phyloP scores from a whole-genome alignment of 2,797 vertebrate genomes.

The Manis javanica region DNA sequence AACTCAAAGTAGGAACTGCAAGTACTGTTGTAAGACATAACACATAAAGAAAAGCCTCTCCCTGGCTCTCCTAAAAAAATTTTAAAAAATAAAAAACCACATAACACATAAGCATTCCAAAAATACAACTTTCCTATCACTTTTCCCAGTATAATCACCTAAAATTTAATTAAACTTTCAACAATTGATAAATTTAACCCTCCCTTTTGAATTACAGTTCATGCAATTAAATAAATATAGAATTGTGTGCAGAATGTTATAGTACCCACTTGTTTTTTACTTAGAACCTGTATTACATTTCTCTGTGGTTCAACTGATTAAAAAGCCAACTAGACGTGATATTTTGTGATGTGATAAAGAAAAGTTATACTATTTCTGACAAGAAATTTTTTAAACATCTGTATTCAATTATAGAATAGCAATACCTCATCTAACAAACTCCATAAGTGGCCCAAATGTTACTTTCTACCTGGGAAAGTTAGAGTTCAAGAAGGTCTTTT shows the following conservation, averaged over 20 bases:
- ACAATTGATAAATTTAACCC: constrained; percentile 65
- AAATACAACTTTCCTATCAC: not conserved
- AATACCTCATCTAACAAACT: constrained; percentile 50
- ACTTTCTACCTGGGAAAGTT: constrained; percentile 34
- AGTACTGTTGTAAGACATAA: not conserved
- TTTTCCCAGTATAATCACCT: constrained; percentile 42
- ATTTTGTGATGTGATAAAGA: constrained; percentile 56
- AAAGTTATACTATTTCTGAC: constrained; percentile 36
- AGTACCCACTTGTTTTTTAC: constrained; percentile 49
- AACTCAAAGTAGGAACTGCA: not conserved
- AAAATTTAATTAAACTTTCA: constrained; percentile 61
- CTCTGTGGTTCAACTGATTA: constrained; percentile 68
- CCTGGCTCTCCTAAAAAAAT: too few relatives aligned
- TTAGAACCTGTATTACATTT: constrained; percentile 55
- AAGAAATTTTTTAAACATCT: constrained; percentile 15
- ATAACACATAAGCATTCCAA: constrained; percentile 18
- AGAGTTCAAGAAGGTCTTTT: not conserved
- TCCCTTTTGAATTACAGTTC: constrained; percentile 62
- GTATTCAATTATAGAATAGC: constrained; percentile 60
- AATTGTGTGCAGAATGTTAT: constrained; percentile 14
- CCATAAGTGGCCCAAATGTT: not conserved
- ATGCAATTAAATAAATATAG: constrained; percentile 64
- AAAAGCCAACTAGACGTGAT: constrained; percentile 40
- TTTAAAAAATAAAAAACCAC: not conserved
- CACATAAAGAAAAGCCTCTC: not conserved